These are phyloP conservation scores for Alauda arvensis DNA, from an alignment of 2,797 vertebrate species.

Conservation along the genomic window DNA sequence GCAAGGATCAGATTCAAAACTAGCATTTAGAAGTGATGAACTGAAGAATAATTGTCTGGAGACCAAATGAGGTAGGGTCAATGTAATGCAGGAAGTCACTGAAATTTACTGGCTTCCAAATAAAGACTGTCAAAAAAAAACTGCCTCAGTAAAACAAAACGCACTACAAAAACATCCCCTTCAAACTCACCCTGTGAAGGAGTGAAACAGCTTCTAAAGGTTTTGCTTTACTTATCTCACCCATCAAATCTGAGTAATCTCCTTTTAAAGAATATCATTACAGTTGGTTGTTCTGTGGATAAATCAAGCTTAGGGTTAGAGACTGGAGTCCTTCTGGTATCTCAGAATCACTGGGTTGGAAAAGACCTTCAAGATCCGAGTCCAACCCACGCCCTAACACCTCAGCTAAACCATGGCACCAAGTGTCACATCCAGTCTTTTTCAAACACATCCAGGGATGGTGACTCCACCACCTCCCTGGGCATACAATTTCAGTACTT, in stretches of 20 bases:
- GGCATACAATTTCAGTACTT: background rate
- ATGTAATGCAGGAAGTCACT: background rate
- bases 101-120: background rate
- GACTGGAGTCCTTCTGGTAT: background rate
- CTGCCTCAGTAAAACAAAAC: background rate
- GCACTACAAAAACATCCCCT: background rate
- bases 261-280: background rate
- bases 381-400: background rate
- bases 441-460: background rate
- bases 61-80: background rate
- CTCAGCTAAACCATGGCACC: background rate
- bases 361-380: background rate
- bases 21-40: background rate
- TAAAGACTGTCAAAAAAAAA: fast-evolving
- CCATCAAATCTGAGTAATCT: background rate
- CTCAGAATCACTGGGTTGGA: background rate
- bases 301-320: background rate
- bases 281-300: background rate
- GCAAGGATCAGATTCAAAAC: background rate
- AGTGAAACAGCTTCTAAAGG: background rate
- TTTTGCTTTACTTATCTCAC: background rate
- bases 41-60: background rate
- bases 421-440: background rate
- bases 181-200: background rate
- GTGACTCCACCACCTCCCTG: too few relatives aligned